Conservation (phyloP, 2,797 vertebrate species). For the Thripadectes ignobilis region DNA sequence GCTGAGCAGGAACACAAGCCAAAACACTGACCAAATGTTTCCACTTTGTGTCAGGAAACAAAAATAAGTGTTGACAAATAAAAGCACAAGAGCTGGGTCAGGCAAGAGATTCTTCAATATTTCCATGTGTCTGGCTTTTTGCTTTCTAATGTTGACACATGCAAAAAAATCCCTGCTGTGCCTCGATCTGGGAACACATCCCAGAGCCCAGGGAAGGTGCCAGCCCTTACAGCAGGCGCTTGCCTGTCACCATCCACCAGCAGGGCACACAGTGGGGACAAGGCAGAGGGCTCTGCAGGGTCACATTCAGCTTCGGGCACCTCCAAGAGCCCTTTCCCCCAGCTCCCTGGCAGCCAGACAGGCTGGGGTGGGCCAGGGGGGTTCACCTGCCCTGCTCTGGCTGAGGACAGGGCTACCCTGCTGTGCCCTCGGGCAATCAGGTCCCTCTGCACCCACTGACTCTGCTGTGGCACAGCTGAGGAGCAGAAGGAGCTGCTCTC, state of each 20-base stretch:
- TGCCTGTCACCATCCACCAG: neutral
- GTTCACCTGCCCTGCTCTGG: neutral
- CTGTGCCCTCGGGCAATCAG: fast-evolving
- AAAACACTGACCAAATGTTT: conserved; percentile 13
- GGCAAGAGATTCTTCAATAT: neutral
- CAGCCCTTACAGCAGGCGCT: neutral
- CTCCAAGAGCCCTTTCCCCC: neutral
- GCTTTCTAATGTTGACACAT: conserved; percentile 33
- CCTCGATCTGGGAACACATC: conserved; percentile 45
- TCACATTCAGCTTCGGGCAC: fast-evolving
- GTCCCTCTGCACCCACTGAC: fast-evolving
- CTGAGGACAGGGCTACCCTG: neutral
- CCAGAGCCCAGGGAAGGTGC: conserved; percentile 4
- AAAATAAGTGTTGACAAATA: conserved; percentile 46
- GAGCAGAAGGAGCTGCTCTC: neutral
- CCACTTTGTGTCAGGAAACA: conserved; percentile 10
- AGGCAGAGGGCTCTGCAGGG: neutral
- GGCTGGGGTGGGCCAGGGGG: neutral
- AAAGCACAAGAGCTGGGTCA: neutral
- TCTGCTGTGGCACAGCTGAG: neutral
- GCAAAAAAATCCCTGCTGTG: neutral
- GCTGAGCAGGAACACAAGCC: neutral
- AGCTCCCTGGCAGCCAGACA: neutral
- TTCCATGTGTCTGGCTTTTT: neutral
- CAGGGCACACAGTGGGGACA: neutral